Percentiles rank a stretch among this genome's conserved stretches.
Conservation (phyloP, 2,888 invertebrate genomes). For the Oscheius sp. region DNA sequence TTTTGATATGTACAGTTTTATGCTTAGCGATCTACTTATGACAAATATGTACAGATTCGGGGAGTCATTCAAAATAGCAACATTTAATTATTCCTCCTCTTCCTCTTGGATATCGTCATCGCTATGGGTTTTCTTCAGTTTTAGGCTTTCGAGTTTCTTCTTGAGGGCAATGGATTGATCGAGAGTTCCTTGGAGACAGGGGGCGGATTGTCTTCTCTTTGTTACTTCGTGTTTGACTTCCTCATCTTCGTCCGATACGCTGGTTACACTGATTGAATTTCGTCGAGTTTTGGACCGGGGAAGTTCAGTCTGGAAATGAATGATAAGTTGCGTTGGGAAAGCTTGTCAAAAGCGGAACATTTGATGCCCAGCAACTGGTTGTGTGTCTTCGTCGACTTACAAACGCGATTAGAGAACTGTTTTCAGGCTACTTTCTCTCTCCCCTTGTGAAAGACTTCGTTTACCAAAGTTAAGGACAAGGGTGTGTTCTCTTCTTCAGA, state of each 20-base stretch:
- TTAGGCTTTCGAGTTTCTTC: conserved; percentile 21
- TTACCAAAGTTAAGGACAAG: neutral
- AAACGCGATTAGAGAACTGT: neutral
- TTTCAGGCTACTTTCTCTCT: conserved; percentile 1
- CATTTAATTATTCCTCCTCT: conserved; percentile 14
- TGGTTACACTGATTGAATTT: conserved; percentile 15
- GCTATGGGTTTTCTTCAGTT: conserved; percentile 14
- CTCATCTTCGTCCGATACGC: conserved; percentile 2
- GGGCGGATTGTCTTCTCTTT: conserved; percentile 28
- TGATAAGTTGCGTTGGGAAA: neutral
- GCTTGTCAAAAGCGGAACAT: neutral
- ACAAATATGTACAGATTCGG: conserved; percentile 21
- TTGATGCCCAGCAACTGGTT: neutral
- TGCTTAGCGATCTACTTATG: conserved; percentile 1
- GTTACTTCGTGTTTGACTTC: neutral
- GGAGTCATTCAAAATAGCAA: neutral
- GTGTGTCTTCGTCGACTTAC: neutral
- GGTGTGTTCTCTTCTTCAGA: neutral
- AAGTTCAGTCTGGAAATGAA: conserved; percentile 16
- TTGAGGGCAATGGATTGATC: neutral
- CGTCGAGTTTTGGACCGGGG: conserved; percentile 12
- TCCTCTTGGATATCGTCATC: conserved; percentile 20
- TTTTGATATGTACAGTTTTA: conserved; percentile 13
- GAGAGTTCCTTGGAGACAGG: conserved; percentile 4
- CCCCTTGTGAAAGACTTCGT: neutral